Evolutionary conservation across 1,140 invertebrate genomes (phyloP).

Genomic region (Drosophila rhopaloa): DNA sequence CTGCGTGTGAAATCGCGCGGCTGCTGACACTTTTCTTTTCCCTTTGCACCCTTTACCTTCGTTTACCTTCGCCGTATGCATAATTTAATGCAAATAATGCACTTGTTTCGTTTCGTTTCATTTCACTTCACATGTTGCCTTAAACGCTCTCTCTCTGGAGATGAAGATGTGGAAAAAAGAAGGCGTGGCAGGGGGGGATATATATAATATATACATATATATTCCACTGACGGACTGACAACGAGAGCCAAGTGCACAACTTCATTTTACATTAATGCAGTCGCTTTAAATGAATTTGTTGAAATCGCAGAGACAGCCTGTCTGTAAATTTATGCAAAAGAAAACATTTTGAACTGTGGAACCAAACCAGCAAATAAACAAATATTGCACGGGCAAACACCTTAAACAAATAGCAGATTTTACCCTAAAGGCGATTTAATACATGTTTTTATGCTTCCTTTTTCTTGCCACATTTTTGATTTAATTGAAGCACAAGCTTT

Average conservation of each 20-base stretch:
- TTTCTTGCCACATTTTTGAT: background rate
- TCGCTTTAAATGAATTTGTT: constrained; percentile 35
- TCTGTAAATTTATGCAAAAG: constrained; percentile 33
- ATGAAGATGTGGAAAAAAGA: background rate
- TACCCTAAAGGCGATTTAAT: background rate
- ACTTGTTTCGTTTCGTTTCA: constrained; percentile 81
- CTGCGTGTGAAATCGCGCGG: constrained; percentile 70
- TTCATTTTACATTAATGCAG: constrained; percentile 72
- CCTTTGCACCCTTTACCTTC: constrained; percentile 10
- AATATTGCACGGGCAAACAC: background rate
- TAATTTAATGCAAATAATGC: constrained; percentile 84
- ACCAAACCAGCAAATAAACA: background rate
- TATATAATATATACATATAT: background rate
- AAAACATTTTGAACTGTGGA: constrained; percentile 14
- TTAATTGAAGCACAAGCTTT: background rate
- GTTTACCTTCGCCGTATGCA: constrained; percentile 59
- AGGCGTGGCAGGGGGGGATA: background rate
- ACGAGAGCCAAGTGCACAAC: constrained; percentile 64
- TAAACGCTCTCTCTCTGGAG: constrained; percentile 50
- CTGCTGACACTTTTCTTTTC: constrained; percentile 68
- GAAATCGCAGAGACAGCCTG: constrained; percentile 14
- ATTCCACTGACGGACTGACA: constrained; percentile 11
- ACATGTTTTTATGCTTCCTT: background rate
- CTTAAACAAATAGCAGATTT: constrained; percentile 13
- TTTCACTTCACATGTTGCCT: constrained; percentile 78